A percentile compares a stretch with the other conserved stretches of the same genome.
phyloP scores from a whole-genome alignment of 2,797 vertebrate genomes.

The Oreortyx pictus region DNA sequence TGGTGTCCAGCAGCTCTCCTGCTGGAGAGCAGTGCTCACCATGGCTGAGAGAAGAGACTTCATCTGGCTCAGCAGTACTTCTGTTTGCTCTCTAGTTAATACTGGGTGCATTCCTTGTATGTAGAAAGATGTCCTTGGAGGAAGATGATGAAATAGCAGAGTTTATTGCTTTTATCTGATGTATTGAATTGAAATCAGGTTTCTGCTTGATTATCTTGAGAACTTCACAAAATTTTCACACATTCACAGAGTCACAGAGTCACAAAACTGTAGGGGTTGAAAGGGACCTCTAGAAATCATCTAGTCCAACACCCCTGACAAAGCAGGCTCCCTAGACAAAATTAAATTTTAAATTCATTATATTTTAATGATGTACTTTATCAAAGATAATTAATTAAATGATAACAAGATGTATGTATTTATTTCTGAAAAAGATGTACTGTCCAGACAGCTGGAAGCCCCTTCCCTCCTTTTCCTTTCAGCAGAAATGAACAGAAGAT shows the following conservation, averaged over 20 bases:
- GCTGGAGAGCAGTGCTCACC: background rate
- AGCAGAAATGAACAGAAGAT: background rate
- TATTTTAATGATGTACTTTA: background rate
- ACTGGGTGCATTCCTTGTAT: background rate
- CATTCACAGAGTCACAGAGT: background rate
- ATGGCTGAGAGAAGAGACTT: background rate
- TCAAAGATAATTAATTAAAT: background rate
- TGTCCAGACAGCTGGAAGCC: background rate
- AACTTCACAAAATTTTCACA: background rate
- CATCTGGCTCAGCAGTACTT: background rate
- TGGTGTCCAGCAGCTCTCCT: background rate
- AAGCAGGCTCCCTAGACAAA: too few relatives aligned
- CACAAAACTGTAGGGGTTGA: too few relatives aligned
- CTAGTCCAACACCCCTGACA: too few relatives aligned
- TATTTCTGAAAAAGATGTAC: background rate
- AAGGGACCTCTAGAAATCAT: too few relatives aligned
- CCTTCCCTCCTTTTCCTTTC: background rate
- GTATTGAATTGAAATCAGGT: background rate
- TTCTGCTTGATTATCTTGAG: background rate
- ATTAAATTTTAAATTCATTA: too few relatives aligned
- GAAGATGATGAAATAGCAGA: background rate
- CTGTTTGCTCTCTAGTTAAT: background rate
- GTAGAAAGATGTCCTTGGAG: background rate
- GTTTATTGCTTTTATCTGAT: background rate
- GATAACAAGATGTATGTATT: background rate